These are phyloP conservation scores for Clamator glandarius DNA, from an alignment of 2,797 vertebrate species.

Conservation along the genomic window DNA sequence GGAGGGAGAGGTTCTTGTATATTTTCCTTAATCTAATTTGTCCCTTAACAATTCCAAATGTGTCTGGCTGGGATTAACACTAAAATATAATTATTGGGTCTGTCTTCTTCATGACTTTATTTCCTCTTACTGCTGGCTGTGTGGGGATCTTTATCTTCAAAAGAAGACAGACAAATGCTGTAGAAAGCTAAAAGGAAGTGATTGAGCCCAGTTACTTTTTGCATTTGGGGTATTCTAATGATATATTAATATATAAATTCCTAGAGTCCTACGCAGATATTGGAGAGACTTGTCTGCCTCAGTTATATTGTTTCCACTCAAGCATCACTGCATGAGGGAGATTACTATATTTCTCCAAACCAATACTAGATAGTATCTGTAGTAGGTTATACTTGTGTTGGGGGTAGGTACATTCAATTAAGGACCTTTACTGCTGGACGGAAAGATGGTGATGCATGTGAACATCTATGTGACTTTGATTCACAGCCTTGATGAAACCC, in stretches of 20 bases:
- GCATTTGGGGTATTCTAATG: not conserved
- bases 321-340: not conserved
- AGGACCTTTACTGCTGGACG: not conserved
- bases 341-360: not conserved
- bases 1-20: accelerated
- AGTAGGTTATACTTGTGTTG: not conserved
- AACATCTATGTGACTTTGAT: not conserved
- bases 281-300: not conserved
- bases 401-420: not conserved
- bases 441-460: not conserved
- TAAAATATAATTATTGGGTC: not conserved
- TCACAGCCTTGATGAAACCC: not conserved
- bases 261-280: not conserved
- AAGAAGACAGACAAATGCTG: not conserved
- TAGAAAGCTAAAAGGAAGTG: not conserved
- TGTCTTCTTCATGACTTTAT: not conserved
- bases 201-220: not conserved
- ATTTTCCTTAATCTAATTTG: not conserved
- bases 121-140: not conserved
- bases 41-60: not conserved
- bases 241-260: not conserved
- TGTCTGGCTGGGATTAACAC: not conserved
- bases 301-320: not conserved
- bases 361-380: not conserved
- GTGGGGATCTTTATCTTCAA: not conserved